Conservation (phyloP, 2,888 invertebrate genomes). For the Ectemnius continuus region DNA sequence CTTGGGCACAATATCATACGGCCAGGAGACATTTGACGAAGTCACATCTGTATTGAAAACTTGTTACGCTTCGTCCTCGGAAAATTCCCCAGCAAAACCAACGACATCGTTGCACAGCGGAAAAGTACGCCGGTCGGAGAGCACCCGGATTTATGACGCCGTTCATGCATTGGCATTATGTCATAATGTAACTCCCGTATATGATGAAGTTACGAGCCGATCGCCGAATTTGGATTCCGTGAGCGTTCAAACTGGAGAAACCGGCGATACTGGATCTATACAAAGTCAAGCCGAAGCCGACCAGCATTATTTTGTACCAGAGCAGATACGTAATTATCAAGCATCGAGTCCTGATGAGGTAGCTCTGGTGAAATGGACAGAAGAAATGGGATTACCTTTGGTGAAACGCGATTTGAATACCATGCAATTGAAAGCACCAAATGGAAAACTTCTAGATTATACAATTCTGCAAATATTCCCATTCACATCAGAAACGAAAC, state of each 20-base stretch:
- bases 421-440: conserved; percentile 83
- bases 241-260: conserved; percentile 72
- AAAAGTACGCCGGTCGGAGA: conserved; percentile 84
- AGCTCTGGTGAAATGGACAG: conserved; percentile 87
- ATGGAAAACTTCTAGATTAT: conserved; percentile 79
- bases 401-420: conserved; percentile 85
- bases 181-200: conserved; percentile 99
- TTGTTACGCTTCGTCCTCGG: conserved; percentile 65
- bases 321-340: conserved; percentile 81
- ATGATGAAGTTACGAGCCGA: conserved; percentile 81
- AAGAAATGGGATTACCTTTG: conserved; percentile 85
- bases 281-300: conserved; percentile 81
- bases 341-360: conserved; percentile 89
- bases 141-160: conserved; percentile 90
- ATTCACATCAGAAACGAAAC: conserved; percentile 87
- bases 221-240: conserved; percentile 68
- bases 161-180: conserved; percentile 97
- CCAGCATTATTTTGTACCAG: conserved; percentile 78
- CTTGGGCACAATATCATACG: conserved; percentile 94
- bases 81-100: conserved; percentile 63
- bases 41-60: conserved; percentile 76
- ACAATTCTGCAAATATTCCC: conserved; percentile 84
- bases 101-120: conserved; percentile 58
- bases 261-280: conserved; percentile 72
- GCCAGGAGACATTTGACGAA: conserved; percentile 91